phyloP scores from a whole-genome alignment of 2,888 invertebrate species.

The Dermolepida albohirtum region DNA sequence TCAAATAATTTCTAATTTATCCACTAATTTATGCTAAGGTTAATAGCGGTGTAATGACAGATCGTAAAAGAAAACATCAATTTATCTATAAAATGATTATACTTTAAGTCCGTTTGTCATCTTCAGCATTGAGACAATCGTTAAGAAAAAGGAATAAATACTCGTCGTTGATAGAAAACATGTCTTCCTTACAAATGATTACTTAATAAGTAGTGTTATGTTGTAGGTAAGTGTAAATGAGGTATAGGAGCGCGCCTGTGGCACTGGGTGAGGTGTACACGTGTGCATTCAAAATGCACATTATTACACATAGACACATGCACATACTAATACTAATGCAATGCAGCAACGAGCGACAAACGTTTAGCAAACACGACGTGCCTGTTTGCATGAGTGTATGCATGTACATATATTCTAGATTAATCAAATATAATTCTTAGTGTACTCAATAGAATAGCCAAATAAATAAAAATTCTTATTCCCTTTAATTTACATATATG shows the following conservation, averaged over 20 bases:
- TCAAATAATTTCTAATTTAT: not conserved
- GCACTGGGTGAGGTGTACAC: conserved; percentile 52
- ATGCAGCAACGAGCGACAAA: conserved; percentile 16
- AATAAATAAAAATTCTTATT: too few species aligned
- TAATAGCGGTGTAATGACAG: not conserved
- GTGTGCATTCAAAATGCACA: conserved; percentile 52
- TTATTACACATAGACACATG: conserved; percentile 39
- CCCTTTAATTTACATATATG: too few species aligned
- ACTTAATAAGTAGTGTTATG: conserved; percentile 46
- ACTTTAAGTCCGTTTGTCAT: conserved; percentile 10
- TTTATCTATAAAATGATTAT: conserved; percentile 12
- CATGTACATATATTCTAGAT: conserved; percentile 5
- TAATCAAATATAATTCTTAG: conserved; percentile 4
- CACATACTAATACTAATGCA: conserved; percentile 37
- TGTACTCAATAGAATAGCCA: conserved; percentile 2
- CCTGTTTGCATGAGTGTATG: not conserved
- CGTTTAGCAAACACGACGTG: not conserved
- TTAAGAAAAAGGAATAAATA: conserved; percentile 1
- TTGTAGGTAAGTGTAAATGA: conserved; percentile 51
- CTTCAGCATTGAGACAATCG: not conserved
- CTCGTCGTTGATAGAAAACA: conserved; percentile 16
- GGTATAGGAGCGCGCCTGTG: conserved; percentile 52
- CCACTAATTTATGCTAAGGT: not conserved
- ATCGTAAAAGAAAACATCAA: not conserved
- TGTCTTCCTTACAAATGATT: conserved; percentile 45